These are phyloP conservation scores for Toxonevra muliebris DNA, from an alignment of 2,888 invertebrate genomes.

Conservation along the genomic window DNA sequence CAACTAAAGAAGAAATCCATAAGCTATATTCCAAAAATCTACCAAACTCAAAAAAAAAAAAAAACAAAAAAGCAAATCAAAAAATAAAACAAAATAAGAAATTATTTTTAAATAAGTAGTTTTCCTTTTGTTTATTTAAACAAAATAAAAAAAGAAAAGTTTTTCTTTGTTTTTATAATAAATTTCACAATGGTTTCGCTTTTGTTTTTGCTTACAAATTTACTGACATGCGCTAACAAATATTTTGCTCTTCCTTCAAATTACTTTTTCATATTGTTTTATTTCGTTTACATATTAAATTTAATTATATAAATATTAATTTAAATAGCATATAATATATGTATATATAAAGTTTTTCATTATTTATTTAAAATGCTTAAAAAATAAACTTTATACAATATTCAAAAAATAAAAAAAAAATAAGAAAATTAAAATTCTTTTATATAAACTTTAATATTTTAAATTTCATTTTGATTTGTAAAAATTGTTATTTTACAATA, in stretches of 20 bases:
- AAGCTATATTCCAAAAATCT: no score
- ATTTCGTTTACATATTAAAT: conserved; percentile 8
- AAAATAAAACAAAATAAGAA: no score
- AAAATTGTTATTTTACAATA: conserved; percentile 32
- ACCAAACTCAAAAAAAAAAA: no score
- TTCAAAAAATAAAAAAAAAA: conserved; percentile 30
- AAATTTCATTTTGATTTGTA: conserved; percentile 27
- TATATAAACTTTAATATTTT: conserved; percentile 42
- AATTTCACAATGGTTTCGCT: not conserved
- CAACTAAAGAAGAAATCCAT: no score
- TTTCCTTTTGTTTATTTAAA: not conserved
- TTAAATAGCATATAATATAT: conserved; percentile 14
- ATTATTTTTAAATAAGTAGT: no score
- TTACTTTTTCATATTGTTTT: conserved; percentile 8
- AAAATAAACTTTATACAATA: conserved; percentile 34
- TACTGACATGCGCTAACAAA: not conserved
- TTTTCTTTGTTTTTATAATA: conserved; percentile 40
- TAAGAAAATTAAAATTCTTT: conserved; percentile 33
- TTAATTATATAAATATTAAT: conserved; percentile 12
- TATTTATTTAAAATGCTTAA: conserved; percentile 7
- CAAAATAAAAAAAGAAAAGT: conserved; percentile 36
- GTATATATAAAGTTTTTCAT: not conserved
- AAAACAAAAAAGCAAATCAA: no score
- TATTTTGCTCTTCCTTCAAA: not conserved
- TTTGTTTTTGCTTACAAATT: no score